Evolutionary conservation across 2,113 vertebrate genomes (phyloP), one percentile per base, ranked within the genome.

Genomic region (Eolophus roseicapilla): DNA sequence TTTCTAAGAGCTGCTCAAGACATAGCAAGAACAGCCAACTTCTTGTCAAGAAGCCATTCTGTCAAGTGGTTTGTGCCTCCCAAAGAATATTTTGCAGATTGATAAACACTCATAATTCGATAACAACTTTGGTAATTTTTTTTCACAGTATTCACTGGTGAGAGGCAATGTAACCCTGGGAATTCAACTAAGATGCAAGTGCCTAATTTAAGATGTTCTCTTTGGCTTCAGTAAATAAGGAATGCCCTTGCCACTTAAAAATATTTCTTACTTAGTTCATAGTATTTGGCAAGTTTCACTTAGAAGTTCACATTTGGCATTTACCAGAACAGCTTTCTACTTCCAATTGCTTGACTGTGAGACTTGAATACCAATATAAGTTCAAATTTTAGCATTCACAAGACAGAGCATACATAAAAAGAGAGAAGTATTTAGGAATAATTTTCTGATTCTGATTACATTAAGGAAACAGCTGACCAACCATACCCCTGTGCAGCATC

Each of bases 331-430:
- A 71, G 17, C 35, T 60, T 89, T 41, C 39, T 59, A 13, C 63
- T 90, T 70, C 68, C 68, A 91, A 79, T 84, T 87, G 10, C 16
- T 52, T 93, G 64, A 80, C 37, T 74, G 80, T 90, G 55, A 79
- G 33, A 13, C 35, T 75, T 68, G 82, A 88, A 74, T 52, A 67
- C 17, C 62, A 84, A 82, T 20, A 65, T 35, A 50, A 21, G 67
- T 43, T 90, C 7, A 75, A 57, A 35, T 81, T 95, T 76, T 92
- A 90, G 4, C 60, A 93, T 95, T 96, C 83, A 87, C 37, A 69
- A 70, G 49, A 64, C 49, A 71, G 7, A 62, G 16, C 10, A 41
- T 21, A 70, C 57, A 65, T 37, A 11, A 86, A 92, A 88, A 86
- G 15, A 46, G 19, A 52, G 11, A 84, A 90, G 18, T 73, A 82